A percentile compares a stretch with the other conserved stretches of the same genome.
These are phyloP conservation scores for Volucella zonaria DNA, from an alignment of 2,888 invertebrate genomes.

Conservation along the genomic window DNA sequence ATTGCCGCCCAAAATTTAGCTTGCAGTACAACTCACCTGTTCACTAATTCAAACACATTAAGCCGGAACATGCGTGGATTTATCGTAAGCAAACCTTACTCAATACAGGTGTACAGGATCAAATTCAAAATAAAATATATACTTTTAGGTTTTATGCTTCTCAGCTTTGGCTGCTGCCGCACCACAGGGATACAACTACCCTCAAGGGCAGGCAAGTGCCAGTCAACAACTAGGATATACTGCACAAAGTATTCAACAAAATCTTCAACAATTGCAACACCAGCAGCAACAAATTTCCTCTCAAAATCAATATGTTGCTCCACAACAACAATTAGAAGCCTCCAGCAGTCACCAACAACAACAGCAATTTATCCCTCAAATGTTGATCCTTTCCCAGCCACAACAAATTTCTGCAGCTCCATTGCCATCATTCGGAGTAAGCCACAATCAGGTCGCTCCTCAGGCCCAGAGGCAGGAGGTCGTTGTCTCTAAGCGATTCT, in stretches of 20 bases:
- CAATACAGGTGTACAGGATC: constrained; percentile 8
- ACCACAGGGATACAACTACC: constrained; percentile 81
- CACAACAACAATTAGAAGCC: constrained; percentile 37
- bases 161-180: constrained; percentile 79
- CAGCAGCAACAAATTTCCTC: constrained; percentile 76
- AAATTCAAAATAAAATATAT: background rate
- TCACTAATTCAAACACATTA: constrained; percentile 76
- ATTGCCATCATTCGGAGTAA: constrained; percentile 74
- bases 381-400: constrained; percentile 15
- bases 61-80: constrained; percentile 80
- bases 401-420: constrained; percentile 36
- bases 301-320: constrained; percentile 38
- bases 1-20: constrained; percentile 47
- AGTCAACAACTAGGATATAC: constrained; percentile 33
- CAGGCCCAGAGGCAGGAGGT: constrained; percentile 62
- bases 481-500: constrained; percentile 80
- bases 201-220: constrained; percentile 51
- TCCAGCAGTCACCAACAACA: constrained; percentile 27
- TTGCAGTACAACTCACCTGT: constrained; percentile 74
- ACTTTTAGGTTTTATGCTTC: constrained; percentile 79
- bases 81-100: constrained; percentile 78
- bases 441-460: constrained; percentile 11
- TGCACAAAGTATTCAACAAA: constrained; percentile 25
- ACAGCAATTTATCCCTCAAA: constrained; percentile 39
- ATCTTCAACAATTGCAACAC: constrained; percentile 53